Percentiles rank a stretch among this genome's conserved stretches.
Evolutionary conservation across 2,797 vertebrate genomes (phyloP).

Genomic region (Spinus pinus): DNA sequence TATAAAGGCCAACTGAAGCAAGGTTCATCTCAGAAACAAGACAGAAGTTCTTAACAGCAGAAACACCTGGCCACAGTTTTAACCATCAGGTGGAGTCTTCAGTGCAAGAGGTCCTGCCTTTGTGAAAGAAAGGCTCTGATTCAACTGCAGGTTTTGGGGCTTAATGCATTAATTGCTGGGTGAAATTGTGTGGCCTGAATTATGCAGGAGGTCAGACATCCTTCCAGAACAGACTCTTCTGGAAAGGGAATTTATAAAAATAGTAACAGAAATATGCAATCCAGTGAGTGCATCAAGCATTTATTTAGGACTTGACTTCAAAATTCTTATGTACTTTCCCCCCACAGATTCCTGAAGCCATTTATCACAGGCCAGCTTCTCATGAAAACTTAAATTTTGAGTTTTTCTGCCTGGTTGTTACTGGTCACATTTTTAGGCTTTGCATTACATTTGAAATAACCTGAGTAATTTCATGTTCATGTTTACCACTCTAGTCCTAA

Average conservation of each 20-base stretch:
- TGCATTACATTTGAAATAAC: slow-evolving; percentile 38
- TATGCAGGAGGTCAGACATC: not conserved
- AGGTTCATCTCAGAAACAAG: not conserved
- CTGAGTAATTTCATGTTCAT: slow-evolving; percentile 13
- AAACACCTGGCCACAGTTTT: not conserved
- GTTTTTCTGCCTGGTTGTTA: slow-evolving; percentile 15
- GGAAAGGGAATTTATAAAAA: slow-evolving; percentile 7
- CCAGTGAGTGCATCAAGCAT: not conserved
- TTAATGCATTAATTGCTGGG: not conserved
- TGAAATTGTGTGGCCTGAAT: not conserved
- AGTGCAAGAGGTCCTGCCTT: not conserved
- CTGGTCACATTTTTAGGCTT: slow-evolving; percentile 31
- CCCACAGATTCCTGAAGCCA: not conserved
- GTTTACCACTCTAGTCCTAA: slow-evolving; percentile 40
- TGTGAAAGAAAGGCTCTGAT: not conserved
- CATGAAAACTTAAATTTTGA: slow-evolving; percentile 35
- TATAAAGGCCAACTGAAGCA: not conserved
- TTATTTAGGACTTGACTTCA: slow-evolving; percentile 30
- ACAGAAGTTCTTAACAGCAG: not conserved
- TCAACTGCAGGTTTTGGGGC: not conserved
- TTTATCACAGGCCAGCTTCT: slow-evolving; percentile 22
- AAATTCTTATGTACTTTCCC: not conserved
- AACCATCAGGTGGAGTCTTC: not conserved
- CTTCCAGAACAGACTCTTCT: not conserved
- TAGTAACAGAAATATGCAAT: not conserved